Evolutionary conservation across 2,113 vertebrate genomes (phyloP).

Genomic region (Bubalus kerabau): DNA sequence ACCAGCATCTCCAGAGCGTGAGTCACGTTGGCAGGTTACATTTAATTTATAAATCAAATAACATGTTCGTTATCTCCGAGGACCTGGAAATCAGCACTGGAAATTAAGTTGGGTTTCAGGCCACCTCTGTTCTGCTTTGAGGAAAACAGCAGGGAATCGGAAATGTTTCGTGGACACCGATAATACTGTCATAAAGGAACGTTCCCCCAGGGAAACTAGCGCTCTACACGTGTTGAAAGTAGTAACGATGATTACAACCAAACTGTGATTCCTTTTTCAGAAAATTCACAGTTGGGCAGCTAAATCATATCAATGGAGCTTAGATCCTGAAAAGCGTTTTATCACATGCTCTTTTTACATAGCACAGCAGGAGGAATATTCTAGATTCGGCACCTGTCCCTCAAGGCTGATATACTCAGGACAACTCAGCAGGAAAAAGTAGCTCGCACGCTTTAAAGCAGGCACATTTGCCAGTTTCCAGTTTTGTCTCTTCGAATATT

Average conservation of each 20-base stretch:
- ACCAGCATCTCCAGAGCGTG: background rate
- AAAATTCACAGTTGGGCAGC: background rate
- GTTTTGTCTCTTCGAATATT: background rate
- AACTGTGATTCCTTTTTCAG: background rate
- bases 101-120: background rate
- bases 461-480: background rate
- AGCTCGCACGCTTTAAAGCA: background rate
- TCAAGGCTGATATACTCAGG: background rate
- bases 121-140: background rate
- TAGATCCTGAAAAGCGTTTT: background rate
- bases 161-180: background rate
- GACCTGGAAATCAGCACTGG: conserved; percentile 5
- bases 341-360: background rate
- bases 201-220: background rate
- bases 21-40: background rate
- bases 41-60: conserved; percentile 38
- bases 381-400: background rate
- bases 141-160: background rate
- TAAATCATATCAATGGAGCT: background rate
- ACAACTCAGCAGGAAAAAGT: background rate
- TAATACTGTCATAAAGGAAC: background rate
- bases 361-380: background rate
- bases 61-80: background rate
- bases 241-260: background rate
- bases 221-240: background rate